Evolutionary conservation across 2,113 vertebrate species (phyloP).

Genomic region (Boulengeromyrus knoepffleri): DNA sequence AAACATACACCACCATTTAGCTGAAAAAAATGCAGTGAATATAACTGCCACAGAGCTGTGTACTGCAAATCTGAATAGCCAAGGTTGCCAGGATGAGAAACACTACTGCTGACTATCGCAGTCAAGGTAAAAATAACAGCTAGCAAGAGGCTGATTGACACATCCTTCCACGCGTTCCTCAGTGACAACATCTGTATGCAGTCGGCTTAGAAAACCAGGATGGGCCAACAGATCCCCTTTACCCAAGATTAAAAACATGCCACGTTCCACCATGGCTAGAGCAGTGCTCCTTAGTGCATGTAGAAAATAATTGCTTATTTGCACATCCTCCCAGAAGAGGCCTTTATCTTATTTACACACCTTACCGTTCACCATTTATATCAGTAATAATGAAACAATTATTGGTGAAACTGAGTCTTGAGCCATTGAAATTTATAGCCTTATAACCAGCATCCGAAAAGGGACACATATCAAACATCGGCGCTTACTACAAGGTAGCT

Average conservation of each 20-base stretch:
- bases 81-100: not conserved
- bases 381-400: constrained; percentile 8
- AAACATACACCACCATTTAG: not conserved
- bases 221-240: not conserved
- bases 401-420: not conserved
- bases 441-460: not conserved
- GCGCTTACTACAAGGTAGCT: not conserved
- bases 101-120: not conserved
- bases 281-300: not conserved
- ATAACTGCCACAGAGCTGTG: not conserved
- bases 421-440: not conserved
- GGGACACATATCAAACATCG: not conserved
- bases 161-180: not conserved
- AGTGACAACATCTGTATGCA: not conserved
- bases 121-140: not conserved
- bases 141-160: not conserved
- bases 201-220: not conserved
- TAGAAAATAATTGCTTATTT: constrained; percentile 2
- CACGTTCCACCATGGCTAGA: no score
- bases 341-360: not conserved
- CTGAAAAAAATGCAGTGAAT: not conserved
- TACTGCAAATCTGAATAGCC: not conserved
- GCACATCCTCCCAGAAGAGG: not conserved
- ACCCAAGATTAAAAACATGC: not conserved
- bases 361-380: not conserved